phyloP scores from a whole-genome alignment of 2,113 vertebrate species.

The Thunnus maccoyii region DNA sequence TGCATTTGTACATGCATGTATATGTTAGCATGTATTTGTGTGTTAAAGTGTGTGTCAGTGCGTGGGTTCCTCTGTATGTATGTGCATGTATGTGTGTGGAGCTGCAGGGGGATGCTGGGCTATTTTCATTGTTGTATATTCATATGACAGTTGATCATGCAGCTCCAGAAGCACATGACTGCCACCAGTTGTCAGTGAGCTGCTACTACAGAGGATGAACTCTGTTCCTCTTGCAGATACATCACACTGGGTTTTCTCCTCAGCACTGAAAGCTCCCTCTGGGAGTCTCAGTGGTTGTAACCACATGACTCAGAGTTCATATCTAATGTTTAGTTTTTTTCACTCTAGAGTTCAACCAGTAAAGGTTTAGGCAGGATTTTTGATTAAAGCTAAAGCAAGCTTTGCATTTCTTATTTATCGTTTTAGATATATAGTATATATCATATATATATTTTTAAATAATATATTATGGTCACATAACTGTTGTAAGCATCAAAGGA shows the following conservation, averaged over 20 bases:
- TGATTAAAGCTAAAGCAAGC: not conserved
- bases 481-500: not conserved
- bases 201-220: conserved; percentile 63
- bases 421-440: not conserved
- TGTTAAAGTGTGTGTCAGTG: conserved; percentile 14
- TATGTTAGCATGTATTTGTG: conserved; percentile 18
- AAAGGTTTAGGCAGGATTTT: not conserved
- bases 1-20: not conserved
- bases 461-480: not conserved
- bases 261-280: not conserved
- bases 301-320: conserved; percentile 3
- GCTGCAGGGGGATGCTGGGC: conserved; percentile 1
- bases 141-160: not conserved
- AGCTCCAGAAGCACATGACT: conserved; percentile 66
- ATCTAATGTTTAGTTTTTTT: conserved; percentile 4
- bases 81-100: conserved; percentile 24
- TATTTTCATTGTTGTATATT: conserved; percentile 1
- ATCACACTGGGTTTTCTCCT: conserved; percentile 8
- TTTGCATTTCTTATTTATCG: not conserved
- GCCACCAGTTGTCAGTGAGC: conserved; percentile 72
- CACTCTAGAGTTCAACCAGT: not conserved
- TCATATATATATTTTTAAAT: not conserved
- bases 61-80: conserved; percentile 18
- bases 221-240: not conserved
- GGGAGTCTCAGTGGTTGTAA: not conserved